Base-by-base conservation (phyloP, 2,113 vertebrate species). In the Erinaceus europaeus region DNA sequence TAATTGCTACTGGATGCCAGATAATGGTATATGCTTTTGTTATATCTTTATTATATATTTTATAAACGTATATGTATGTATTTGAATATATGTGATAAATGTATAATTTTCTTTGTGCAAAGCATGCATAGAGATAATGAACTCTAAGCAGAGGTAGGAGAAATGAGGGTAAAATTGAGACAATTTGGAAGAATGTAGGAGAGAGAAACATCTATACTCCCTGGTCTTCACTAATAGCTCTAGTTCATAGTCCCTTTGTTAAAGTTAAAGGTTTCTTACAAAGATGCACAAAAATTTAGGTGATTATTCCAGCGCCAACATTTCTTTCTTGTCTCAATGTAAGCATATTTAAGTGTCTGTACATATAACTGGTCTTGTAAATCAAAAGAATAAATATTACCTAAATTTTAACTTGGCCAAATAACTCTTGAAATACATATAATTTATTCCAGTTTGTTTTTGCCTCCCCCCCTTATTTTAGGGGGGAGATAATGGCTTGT, bases 291-390 rank as follows among this genome's bases (percentile, higher is more conserved):
- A 18, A 23, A 62, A 13, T 46, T 76, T 46, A 62, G 69, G 73
- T 75, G 48, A 34, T 72, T n/a, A 25, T 73, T 14, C 27, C 34
- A 46, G 6, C 83, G 21, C 55, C 48, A 44, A 13, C 64, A 57
- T 82, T 71, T 91, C 53, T 71, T 73, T 79, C 44, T 61, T 44
- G 32, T 86, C 38, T 76, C 44, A 44, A 32, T 55, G 71, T 84
- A 84, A 68, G 29, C 52, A 69, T 85, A 59, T 38, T 74, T 29
- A 92, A 61, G 52, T 52, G 55, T 67, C 13, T 34, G 14, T 68
- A 34, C 34, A 50, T 57, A 32, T n/a, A n/a, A n/a, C n/a, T n/a
- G n/a, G n/a, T n/a, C n/a, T n/a, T n/a, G n/a, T n/a, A n/a, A n/a
- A n/a, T n/a, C n/a, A n/a, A n/a, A n/a, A n/a, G n/a, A n/a, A n/a